These are phyloP conservation scores for Columba livia DNA, from an alignment of 2,113 vertebrate species.

Conservation along the genomic window DNA sequence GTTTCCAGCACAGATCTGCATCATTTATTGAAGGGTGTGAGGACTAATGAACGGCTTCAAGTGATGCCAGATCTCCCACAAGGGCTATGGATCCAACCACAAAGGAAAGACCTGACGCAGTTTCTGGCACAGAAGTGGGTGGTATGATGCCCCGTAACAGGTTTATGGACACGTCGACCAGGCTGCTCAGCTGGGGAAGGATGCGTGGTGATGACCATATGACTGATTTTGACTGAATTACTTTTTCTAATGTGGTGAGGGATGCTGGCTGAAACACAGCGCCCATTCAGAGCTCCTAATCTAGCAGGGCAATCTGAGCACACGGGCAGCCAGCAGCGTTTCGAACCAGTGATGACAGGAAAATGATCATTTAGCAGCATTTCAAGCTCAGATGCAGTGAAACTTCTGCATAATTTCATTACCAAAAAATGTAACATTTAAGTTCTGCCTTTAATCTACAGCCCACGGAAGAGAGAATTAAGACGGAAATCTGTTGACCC, in stretches of 20 bases:
- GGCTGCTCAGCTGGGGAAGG: not conserved
- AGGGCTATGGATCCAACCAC: accelerated
- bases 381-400: not conserved
- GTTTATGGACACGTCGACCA: not conserved
- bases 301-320: not conserved
- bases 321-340: not conserved
- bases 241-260: not conserved
- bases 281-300: not conserved
- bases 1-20: not conserved
- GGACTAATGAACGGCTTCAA: not conserved
- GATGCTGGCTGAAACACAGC: not conserved
- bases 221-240: not conserved
- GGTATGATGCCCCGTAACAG: not conserved
- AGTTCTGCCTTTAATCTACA: not conserved
- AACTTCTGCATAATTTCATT: not conserved
- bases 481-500: not conserved
- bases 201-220: not conserved
- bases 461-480: not conserved
- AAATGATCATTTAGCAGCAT: not conserved
- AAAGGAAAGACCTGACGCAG: not conserved
- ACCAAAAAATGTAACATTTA: not conserved
- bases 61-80: not conserved
- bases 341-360: not conserved
- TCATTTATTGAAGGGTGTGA: not conserved
- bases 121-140: not conserved